These are phyloP conservation scores for Octodon degus DNA, from an alignment of 2,113 vertebrate genomes.

Conservation along the genomic window DNA sequence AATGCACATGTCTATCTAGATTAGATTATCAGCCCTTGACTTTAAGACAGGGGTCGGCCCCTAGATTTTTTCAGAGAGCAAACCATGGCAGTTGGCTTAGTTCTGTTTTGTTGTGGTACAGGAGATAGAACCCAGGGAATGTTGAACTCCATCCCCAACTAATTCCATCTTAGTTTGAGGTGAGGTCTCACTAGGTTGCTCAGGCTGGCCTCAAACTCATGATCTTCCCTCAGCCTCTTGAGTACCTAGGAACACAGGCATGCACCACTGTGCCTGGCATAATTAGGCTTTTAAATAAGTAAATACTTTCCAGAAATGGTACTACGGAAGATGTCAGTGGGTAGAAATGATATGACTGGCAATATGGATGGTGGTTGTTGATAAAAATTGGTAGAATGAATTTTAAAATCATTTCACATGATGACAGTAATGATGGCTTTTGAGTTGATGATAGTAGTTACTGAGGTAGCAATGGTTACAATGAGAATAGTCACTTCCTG, in stretches of 20 bases:
- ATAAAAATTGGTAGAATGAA: background rate
- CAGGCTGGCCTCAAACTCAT: background rate
- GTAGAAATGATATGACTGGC: background rate
- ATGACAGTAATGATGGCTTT: background rate
- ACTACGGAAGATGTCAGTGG: background rate
- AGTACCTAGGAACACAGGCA: background rate
- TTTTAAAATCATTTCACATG: background rate
- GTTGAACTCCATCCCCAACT: background rate
- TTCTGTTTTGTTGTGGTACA: background rate
- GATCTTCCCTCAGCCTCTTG: background rate
- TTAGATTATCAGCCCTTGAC: background rate
- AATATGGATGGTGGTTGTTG: background rate
- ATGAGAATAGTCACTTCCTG: background rate
- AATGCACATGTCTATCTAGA: background rate
- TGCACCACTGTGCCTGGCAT: background rate
- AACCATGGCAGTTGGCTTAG: background rate
- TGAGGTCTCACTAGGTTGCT: background rate
- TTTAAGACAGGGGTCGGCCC: background rate
- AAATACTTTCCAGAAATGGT: conserved; percentile 24
- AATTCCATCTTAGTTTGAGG: background rate
- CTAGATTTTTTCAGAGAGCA: background rate
- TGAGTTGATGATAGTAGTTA: background rate
- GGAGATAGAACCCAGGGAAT: background rate
- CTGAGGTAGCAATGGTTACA: background rate
- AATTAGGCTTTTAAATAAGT: conserved; percentile 28